Evolutionary conservation across 2,113 vertebrate species (phyloP).

Genomic region (Sorex fumeus): DNA sequence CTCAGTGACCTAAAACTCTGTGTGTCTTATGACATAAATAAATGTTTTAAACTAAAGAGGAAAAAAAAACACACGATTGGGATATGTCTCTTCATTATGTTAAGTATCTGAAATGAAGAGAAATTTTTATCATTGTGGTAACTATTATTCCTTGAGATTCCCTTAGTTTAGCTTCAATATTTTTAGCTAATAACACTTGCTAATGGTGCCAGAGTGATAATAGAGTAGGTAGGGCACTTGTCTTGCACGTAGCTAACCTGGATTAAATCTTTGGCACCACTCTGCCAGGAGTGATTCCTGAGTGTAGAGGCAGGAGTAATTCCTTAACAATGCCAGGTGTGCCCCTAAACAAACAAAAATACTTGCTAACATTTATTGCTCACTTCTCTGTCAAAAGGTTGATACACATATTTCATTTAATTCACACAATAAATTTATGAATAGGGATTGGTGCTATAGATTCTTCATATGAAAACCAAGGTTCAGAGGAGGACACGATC

Average conservation of each 20-base stretch:
- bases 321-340: too few species aligned
- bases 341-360: too few species aligned
- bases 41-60: too few species aligned
- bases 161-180: not conserved
- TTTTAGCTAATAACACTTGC: conserved; percentile 1
- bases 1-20: too few species aligned
- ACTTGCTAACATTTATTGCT: not conserved
- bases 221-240: too few species aligned
- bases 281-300: too few species aligned
- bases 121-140: not conserved
- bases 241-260: too few species aligned
- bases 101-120: not conserved
- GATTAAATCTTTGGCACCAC: too few species aligned
- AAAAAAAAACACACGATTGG: not conserved
- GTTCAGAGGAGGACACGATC: not conserved
- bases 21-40: too few species aligned
- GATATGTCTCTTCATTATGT: not conserved
- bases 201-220: too few species aligned
- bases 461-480: not conserved
- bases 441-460: not conserved
- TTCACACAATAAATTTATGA: not conserved
- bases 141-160: not conserved
- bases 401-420: conserved; percentile 7
- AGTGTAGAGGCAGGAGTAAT: too few species aligned
- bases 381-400: not conserved